A percentile compares a stretch with the other conserved stretches of the same genome.
Evolutionary conservation across 2,113 vertebrate genomes (phyloP).

Genomic region (Rhinogobius similis): DNA sequence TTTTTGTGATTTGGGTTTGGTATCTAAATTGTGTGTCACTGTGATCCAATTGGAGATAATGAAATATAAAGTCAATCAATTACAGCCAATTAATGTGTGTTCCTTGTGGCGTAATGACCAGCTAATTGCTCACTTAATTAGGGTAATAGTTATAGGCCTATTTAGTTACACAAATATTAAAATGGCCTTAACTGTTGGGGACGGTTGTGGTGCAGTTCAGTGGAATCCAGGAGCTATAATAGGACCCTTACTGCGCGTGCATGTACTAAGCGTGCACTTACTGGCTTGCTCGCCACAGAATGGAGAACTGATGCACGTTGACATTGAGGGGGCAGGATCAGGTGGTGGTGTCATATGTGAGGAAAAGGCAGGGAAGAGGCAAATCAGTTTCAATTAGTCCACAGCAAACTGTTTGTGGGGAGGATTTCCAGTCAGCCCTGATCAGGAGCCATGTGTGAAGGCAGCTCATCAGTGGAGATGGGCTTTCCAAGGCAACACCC

Average conservation of each 20-base stretch:
- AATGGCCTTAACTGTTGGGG: not conserved
- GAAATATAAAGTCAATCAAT: slow-evolving; percentile 8
- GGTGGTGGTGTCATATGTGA: slow-evolving; percentile 17
- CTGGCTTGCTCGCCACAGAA: slow-evolving; percentile 1
- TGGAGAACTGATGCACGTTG: slow-evolving; percentile 2
- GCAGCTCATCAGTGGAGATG: not conserved
- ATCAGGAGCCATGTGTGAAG: slow-evolving; percentile 6
- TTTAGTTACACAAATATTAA: not conserved
- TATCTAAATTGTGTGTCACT: slow-evolving; percentile 9
- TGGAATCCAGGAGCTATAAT: not conserved
- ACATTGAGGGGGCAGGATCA: slow-evolving; percentile 7
- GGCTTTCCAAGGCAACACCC: not conserved
- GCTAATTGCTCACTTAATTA: not conserved
- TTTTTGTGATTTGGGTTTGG: slow-evolving; percentile 11
- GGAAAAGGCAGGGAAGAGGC: slow-evolving; percentile 7
- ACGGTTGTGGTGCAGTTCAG: not conserved
- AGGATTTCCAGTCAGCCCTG: not conserved
- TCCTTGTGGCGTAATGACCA: not conserved
- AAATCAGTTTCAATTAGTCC: slow-evolving; percentile 25
- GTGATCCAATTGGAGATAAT: slow-evolving; percentile 6
- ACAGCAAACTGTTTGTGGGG: slow-evolving; percentile 16
- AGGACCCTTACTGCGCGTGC: not conserved
- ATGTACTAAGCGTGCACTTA: not conserved
- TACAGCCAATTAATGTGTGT: not conserved
- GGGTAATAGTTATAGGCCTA: not conserved